Evolutionary conservation across 2,113 vertebrate species (phyloP), one percentile per base, ranked within the genome.

Genomic region (Neomonachus schauinslandi): DNA sequence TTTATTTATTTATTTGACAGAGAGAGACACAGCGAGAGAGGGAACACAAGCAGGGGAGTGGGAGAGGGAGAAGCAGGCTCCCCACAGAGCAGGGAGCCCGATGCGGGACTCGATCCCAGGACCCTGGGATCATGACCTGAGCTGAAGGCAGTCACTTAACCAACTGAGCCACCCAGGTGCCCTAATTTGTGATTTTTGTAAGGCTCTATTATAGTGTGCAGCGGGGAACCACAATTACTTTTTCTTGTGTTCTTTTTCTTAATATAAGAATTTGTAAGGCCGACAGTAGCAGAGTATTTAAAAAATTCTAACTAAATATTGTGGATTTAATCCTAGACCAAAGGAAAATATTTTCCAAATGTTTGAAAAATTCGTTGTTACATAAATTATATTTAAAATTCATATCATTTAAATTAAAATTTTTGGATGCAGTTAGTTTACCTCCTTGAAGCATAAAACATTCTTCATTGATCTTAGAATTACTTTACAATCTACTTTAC

Each of bases 381-480:
- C 11, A 46, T 84, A 95, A 92, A 51, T 95, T 79, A 61, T 88
- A 91, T 55, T 95, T 95, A 71, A 96, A 92, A 97, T 94, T 82
- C 5, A 1, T 89, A 49, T 61, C 10, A 69, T 93, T 96, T 84
- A 94, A 71, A 61, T 57, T 61, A 95, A 94, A 88, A 59, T 21
- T 76, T 69, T 91, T 76, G 21, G 83, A 55, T 85, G 12, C 13
- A 77, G 13, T 71, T 92, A 31, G 74, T 97, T 98, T 97, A 97
- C 63, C 72, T 98, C 67, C 95, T 97, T 90, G 57, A 97, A 98
- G 14, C 15, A 80, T 91, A 95, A 57, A 92, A 94, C 77, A 97
- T 97, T 96, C 97, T 98, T 97, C 96, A 92, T 97, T 96, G 80
- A 93, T 97, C 61, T 97, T 95, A 80, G 39, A 98, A 85, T 57